These are phyloP conservation scores for Podarcis raffonei DNA, from an alignment of 2,113 vertebrate species.

Conservation along the genomic window DNA sequence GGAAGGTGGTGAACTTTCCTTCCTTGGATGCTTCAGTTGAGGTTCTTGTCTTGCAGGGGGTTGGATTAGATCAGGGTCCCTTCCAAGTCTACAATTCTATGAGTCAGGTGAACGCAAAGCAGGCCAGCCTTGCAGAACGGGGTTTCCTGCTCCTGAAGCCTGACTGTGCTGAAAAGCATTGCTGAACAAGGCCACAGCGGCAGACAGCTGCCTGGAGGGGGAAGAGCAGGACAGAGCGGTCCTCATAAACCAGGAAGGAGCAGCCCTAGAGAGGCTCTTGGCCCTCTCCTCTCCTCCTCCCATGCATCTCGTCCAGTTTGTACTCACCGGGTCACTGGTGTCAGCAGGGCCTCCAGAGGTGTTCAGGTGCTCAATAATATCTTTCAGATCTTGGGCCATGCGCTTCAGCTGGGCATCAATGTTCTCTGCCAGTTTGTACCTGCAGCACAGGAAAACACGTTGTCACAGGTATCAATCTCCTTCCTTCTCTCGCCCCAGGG, in stretches of 20 bases:
- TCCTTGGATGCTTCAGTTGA: no score
- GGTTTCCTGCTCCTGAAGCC: background rate
- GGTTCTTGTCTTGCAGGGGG: no score
- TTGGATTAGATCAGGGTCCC: no score
- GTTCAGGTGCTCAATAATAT: conserved; percentile 89
- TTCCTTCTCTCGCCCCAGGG: background rate
- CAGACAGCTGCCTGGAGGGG: background rate
- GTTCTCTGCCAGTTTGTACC: conserved; percentile 90
- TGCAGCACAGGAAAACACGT: conserved; percentile 19
- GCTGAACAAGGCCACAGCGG: no score
- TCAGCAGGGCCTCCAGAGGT: conserved; percentile 81
- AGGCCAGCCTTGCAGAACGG: no score
- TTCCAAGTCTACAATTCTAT: no score
- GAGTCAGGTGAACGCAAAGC: no score
- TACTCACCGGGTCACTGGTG: conserved; percentile 81
- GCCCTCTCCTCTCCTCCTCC: background rate
- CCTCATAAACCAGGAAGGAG: background rate
- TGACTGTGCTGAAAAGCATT: no score
- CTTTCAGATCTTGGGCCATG: conserved; percentile 93
- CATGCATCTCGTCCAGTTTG: background rate
- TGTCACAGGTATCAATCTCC: background rate
- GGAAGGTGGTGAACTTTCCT: no score
- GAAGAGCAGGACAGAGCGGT: background rate
- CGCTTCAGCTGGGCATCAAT: conserved; percentile 89
- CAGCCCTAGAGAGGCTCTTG: background rate